Conservation (phyloP, 2,113 vertebrate species). For the Laticauda laticaudata region DNA sequence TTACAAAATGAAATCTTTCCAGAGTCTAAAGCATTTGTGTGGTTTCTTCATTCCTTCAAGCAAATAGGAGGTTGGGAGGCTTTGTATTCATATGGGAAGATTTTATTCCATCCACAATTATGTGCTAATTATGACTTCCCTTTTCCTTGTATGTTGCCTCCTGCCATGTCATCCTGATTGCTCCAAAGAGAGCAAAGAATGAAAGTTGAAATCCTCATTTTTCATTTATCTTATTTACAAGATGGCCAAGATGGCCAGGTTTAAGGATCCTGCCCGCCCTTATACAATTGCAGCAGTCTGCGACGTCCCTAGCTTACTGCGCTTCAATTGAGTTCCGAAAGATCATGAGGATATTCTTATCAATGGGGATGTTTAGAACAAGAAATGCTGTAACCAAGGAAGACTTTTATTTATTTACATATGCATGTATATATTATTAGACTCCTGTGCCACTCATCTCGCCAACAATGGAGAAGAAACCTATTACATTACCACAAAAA, state of each 20-base stretch:
- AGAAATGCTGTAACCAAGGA: neutral
- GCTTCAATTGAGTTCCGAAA: neutral
- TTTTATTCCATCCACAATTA: neutral
- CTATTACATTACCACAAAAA: neutral
- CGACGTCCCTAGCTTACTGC: neutral
- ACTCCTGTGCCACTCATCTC: no score
- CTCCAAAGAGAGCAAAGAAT: neutral
- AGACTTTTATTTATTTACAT: neutral
- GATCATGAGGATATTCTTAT: neutral
- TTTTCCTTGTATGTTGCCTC: neutral
- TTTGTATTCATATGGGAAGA: neutral
- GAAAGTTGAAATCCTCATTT: neutral
- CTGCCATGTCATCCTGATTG: neutral
- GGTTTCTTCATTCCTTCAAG: neutral
- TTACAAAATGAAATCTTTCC: neutral
- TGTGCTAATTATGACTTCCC: neutral
- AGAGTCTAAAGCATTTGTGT: neutral
- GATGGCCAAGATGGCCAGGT: neutral
- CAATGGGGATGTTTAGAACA: neutral
- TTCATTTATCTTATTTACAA: neutral
- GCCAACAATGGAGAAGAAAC: neutral
- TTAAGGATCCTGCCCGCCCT: neutral
- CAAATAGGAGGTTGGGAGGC: neutral
- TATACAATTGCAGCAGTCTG: neutral
- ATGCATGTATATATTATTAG: neutral